Conservation (phyloP, 2,888 invertebrate genomes). For the Tinea pellionella region DNA sequence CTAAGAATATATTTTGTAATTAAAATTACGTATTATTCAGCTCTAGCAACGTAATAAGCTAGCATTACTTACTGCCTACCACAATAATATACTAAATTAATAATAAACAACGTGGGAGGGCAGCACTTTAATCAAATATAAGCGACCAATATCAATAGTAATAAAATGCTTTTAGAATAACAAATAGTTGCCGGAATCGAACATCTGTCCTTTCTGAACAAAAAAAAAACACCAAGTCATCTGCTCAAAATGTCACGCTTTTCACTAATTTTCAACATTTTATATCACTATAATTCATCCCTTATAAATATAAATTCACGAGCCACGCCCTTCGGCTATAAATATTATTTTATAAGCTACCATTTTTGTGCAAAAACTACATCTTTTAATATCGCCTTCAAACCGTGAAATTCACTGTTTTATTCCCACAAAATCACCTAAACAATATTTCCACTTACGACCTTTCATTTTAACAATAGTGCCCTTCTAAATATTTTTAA, state of each 20-base stretch:
- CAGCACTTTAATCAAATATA: neutral
- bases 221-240: conserved; percentile 5
- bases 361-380: neutral
- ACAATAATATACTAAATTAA: no score
- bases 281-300: conserved; percentile 29
- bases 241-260: conserved; percentile 39
- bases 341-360: conserved; percentile 10
- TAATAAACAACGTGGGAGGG: conserved; percentile 6
- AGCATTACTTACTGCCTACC: no score
- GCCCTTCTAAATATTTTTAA: neutral
- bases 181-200: conserved; percentile 1
- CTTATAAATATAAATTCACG: conserved; percentile 6
- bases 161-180: conserved; percentile 7
- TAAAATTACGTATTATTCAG: no score
- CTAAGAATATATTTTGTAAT: no score
- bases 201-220: conserved; percentile 3
- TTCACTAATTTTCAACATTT: conserved; percentile 58
- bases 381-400: neutral
- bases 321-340: conserved; percentile 7
- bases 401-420: neutral
- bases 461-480: neutral
- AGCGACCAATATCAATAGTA: conserved; percentile 1
- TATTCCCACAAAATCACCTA: neutral
- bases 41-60: no score
- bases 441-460: neutral